Conservation (phyloP, 2,888 invertebrate genomes). For the Drosophila cracens region DNA sequence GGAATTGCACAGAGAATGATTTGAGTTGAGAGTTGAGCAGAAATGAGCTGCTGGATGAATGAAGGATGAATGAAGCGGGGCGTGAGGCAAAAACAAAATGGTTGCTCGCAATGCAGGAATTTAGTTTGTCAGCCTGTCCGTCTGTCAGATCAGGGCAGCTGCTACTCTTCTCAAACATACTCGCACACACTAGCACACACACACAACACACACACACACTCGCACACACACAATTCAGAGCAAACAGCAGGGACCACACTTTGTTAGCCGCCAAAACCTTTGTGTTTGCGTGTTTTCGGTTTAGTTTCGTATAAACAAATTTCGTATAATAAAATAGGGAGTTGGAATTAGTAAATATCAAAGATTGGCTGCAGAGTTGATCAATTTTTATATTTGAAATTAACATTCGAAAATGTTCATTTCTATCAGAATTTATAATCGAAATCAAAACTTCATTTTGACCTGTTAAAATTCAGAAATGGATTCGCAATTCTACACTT, state of each 20-base stretch:
- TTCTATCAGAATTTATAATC: not conserved
- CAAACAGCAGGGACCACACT: conserved; percentile 67
- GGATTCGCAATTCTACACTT: too few relatives aligned
- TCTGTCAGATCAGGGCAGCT: conserved; percentile 42
- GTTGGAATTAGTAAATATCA: not conserved
- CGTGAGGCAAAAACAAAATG: conserved; percentile 74
- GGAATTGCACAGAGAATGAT: conserved; percentile 26
- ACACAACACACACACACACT: not conserved
- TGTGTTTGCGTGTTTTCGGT: conserved; percentile 13
- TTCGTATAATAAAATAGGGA: not conserved
- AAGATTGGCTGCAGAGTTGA: not conserved
- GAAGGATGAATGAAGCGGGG: conserved; percentile 66
- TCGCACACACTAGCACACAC: not conserved
- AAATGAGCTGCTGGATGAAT: conserved; percentile 3
- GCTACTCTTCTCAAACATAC: conserved; percentile 25
- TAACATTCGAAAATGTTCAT: not conserved
- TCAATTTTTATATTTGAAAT: not conserved
- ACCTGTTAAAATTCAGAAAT: not conserved
- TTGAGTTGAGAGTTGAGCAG: conserved; percentile 6
- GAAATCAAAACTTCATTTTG: not conserved
- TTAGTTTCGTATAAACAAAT: conserved; percentile 20
- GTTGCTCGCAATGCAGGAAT: conserved; percentile 32
- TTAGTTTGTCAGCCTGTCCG: conserved; percentile 8
- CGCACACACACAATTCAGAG: conserved; percentile 10
- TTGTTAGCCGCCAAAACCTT: conserved; percentile 21